Percentiles rank a stretch among this genome's conserved stretches.
These are phyloP conservation scores for Papilio polytes DNA, from an alignment of 1,140 invertebrate genomes.

Conservation along the genomic window DNA sequence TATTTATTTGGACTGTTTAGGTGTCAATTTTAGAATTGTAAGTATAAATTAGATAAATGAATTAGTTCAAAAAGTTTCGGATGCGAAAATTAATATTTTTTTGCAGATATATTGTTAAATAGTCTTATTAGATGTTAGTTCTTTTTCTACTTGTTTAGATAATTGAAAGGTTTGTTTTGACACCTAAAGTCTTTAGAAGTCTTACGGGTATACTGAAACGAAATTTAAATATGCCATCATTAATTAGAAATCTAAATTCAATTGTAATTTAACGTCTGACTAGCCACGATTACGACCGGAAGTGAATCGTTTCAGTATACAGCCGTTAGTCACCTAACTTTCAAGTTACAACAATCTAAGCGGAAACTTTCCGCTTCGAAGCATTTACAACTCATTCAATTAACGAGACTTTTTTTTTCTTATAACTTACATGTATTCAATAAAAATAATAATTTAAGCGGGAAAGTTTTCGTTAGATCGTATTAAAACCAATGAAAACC, in stretches of 20 bases:
- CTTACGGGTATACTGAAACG: neutral
- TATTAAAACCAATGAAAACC: constrained; percentile 16
- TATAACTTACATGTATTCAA: constrained; percentile 3
- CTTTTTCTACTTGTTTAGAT: constrained; percentile 36
- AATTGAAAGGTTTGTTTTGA: constrained; percentile 33
- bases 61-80: constrained; percentile 5
- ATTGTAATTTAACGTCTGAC: too few species aligned
- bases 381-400: constrained; percentile 9
- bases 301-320: too few species aligned
- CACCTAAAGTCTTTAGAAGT: constrained; percentile 13
- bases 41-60: constrained; percentile 8
- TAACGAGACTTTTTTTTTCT: constrained; percentile 9
- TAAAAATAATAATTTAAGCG: constrained; percentile 17
- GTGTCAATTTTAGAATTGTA: constrained; percentile 38
- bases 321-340: too few species aligned
- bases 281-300: too few species aligned
- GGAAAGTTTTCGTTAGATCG: constrained; percentile 19
- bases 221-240: too few species aligned
- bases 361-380: constrained; percentile 27
- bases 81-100: constrained; percentile 10
- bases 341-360: neutral
- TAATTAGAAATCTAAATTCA: too few species aligned
- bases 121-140: constrained; percentile 33
- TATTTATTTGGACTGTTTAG: constrained; percentile 36
- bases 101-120: constrained; percentile 33